phyloP scores from a whole-genome alignment of 2,797 vertebrate species.

The Scolopax bukidnonensis region DNA sequence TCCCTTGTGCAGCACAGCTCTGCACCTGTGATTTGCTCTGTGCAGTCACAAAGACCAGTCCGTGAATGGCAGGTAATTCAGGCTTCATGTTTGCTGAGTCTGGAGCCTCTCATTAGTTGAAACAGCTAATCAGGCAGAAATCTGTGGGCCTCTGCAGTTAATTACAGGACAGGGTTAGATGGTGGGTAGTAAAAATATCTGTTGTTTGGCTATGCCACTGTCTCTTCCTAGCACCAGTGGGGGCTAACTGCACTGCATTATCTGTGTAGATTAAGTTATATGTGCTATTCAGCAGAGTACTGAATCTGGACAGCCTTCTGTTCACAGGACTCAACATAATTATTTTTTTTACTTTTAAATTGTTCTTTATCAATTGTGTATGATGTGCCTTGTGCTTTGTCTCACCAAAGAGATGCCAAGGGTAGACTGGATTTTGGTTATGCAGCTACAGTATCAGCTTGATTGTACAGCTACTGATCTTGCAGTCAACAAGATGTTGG shows the following conservation, averaged over 20 bases:
- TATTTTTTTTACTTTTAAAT: neutral
- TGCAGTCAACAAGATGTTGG: neutral
- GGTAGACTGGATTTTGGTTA: neutral
- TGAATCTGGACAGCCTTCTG: neutral
- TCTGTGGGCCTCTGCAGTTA: constrained; percentile 16
- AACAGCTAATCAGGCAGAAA: constrained; percentile 48
- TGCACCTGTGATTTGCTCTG: constrained; percentile 39
- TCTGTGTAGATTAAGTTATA: neutral
- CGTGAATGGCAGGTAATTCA: constrained; percentile 6
- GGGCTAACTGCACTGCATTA: neutral
- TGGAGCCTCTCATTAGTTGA: constrained; percentile 26
- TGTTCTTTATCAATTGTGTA: neutral
- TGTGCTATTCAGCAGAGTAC: neutral
- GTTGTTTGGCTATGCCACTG: neutral
- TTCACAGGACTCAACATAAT: neutral
- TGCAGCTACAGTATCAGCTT: neutral
- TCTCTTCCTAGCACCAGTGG: neutral
- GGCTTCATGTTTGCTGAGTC: neutral
- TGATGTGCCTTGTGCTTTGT: neutral
- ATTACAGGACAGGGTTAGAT: constrained; percentile 9
- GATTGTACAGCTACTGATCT: neutral
- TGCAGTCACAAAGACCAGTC: neutral
- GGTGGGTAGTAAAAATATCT: constrained; percentile 10
- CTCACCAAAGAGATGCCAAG: neutral
- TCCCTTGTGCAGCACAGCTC: neutral